These are phyloP conservation scores for Heliconius eleuchia DNA, from an alignment of 1,140 invertebrate genomes.

Conservation along the genomic window DNA sequence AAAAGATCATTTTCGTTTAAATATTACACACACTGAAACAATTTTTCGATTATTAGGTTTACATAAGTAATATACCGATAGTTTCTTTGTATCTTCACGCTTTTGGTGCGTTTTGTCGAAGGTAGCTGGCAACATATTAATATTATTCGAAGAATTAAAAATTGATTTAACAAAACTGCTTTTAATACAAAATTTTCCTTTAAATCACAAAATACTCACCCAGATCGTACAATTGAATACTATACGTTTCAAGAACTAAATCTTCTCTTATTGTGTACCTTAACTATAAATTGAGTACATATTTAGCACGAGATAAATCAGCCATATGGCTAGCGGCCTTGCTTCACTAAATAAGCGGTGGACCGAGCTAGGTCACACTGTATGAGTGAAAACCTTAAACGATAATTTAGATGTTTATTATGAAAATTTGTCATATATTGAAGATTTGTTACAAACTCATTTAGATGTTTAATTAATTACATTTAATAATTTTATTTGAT, in stretches of 20 bases:
- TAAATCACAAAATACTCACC: no score
- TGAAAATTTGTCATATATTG: not conserved
- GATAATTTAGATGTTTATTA: not conserved
- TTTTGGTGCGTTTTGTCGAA: no score
- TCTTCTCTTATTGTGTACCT: not conserved
- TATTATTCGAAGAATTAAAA: no score
- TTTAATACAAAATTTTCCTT: no score
- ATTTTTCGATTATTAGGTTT: no score
- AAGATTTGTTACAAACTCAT: not conserved
- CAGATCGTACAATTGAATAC: not conserved
- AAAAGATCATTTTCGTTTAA: no score
- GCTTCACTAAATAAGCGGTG: slow-evolving; percentile 25
- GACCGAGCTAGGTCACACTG: not conserved
- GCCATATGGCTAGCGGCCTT: slow-evolving; percentile 22
- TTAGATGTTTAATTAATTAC: not conserved
- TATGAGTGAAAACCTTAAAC: not conserved
- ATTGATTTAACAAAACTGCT: no score
- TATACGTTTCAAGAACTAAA: not conserved
- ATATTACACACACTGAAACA: no score
- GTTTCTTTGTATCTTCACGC: no score
- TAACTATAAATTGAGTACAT: not conserved
- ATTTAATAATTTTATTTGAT: not conserved
- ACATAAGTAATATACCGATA: no score
- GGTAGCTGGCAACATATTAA: no score
- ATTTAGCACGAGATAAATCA: not conserved